Evolutionary conservation across 2,113 vertebrate species (phyloP).

Genomic region (Cyprinus carpio): DNA sequence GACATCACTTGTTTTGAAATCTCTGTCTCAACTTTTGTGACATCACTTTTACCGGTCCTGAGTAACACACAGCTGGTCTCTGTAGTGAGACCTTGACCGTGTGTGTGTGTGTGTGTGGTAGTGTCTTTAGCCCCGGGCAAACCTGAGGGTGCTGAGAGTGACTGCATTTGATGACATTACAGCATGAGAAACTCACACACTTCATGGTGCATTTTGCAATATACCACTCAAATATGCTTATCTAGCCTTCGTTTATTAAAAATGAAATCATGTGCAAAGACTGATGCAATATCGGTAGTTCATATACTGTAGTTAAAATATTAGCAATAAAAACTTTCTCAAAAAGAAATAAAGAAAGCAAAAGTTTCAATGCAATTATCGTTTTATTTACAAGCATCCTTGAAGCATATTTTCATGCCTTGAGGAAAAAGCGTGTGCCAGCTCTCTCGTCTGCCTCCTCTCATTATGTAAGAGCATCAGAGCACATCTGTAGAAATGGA

Average conservation of each 20-base stretch:
- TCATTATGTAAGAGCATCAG: constrained; percentile 52
- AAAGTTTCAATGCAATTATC: constrained; percentile 18
- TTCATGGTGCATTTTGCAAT: constrained; percentile 19
- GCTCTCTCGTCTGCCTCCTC: constrained; percentile 24
- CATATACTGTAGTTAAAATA: not conserved
- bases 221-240: constrained; percentile 7
- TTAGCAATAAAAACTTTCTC: not conserved
- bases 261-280: not conserved
- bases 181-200: constrained; percentile 47
- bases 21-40: constrained; percentile 47
- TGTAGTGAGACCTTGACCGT: constrained; percentile 38
- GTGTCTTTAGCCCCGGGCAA: constrained; percentile 61
- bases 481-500: constrained; percentile 38
- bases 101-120: not conserved
- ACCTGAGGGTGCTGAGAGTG: constrained; percentile 59
- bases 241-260: constrained; percentile 21
- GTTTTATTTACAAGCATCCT: constrained; percentile 35
- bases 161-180: constrained; percentile 61
- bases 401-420: constrained; percentile 14
- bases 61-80: constrained; percentile 1
- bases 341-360: not conserved
- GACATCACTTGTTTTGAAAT: constrained; percentile 50
- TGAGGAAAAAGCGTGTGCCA: constrained; percentile 30
- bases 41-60: constrained; percentile 37
- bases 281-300: not conserved